Percentiles rank a stretch among this genome's conserved stretches.
phyloP scores from a whole-genome alignment of 1,140 invertebrate genomes.

The Drosophila navojoa region DNA sequence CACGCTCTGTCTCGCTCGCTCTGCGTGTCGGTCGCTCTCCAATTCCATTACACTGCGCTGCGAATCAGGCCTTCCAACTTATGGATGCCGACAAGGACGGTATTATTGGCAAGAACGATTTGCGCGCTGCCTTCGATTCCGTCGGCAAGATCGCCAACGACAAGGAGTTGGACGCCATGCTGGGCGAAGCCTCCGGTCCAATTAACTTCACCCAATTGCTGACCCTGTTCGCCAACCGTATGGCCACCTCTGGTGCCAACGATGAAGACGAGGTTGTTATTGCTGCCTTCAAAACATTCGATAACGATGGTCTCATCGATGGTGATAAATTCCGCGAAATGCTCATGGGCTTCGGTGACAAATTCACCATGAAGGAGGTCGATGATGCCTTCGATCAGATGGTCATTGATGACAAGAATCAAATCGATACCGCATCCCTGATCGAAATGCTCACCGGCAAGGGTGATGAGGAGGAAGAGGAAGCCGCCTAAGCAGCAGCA shows the following conservation, averaged over 20 bases:
- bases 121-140: slow-evolving; percentile 97
- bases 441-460: slow-evolving; percentile 94
- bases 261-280: slow-evolving; percentile 98
- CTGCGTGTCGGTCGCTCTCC: slow-evolving; percentile 72
- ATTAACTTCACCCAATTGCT: slow-evolving; percentile 98
- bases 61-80: slow-evolving; percentile 93
- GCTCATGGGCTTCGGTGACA: slow-evolving; percentile 98
- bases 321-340: slow-evolving; percentile 96
- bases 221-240: slow-evolving; percentile 95
- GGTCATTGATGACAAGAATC: slow-evolving; percentile 96
- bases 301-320: slow-evolving; percentile 94
- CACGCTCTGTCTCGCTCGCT: slow-evolving; percentile 49
- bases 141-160: slow-evolving; percentile 95
- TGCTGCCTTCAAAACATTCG: slow-evolving; percentile 97
- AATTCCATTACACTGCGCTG: background rate
- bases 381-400: slow-evolving; percentile 98
- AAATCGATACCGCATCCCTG: slow-evolving; percentile 95
- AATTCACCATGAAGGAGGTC: slow-evolving; percentile 96
- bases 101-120: slow-evolving; percentile 97
- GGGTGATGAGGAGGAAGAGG: slow-evolving; percentile 90
- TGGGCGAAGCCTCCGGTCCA: slow-evolving; percentile 94
- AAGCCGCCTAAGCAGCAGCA: slow-evolving; percentile 84
- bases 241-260: slow-evolving; percentile 90
- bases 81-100: slow-evolving; percentile 99
- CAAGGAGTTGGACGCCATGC: slow-evolving; percentile 96